These are phyloP conservation scores for Drosophila elegans DNA, from an alignment of 1,140 invertebrate genomes.

Conservation along the genomic window DNA sequence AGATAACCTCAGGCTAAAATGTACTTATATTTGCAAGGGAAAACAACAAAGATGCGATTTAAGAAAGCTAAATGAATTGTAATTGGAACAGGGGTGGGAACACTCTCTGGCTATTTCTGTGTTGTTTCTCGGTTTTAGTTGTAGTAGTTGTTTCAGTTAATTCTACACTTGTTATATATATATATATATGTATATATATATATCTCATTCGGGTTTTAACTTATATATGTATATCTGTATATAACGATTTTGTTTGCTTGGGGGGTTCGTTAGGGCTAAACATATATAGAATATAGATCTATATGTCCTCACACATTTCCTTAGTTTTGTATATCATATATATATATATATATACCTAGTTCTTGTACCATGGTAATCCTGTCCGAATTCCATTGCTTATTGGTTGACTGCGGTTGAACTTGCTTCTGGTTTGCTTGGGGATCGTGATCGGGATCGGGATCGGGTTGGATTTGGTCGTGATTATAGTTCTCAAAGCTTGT, in stretches of 20 bases:
- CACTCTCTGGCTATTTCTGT: conserved; percentile 51
- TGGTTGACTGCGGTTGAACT: conserved; percentile 25
- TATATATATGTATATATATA: conserved; percentile 16
- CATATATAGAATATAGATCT: conserved; percentile 65
- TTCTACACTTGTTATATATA: conserved; percentile 11
- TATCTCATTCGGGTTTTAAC: conserved; percentile 6
- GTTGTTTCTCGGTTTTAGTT: conserved; percentile 31
- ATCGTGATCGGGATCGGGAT: not conserved
- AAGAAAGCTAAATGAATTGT: conserved; percentile 2
- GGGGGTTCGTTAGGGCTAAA: conserved; percentile 39
- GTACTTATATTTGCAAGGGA: not conserved
- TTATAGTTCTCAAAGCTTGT: conserved; percentile 84
- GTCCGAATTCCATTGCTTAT: conserved; percentile 58
- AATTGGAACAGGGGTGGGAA: conserved; percentile 25
- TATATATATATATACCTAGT: conserved; percentile 18
- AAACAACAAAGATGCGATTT: not conserved
- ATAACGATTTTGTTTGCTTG: conserved; percentile 16
- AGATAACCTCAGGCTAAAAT: not conserved
- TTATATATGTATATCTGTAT: conserved; percentile 20
- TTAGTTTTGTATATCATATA: conserved; percentile 27
- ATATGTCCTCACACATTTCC: conserved; percentile 28
- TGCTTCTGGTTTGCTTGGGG: conserved; percentile 13
- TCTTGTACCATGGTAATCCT: conserved; percentile 65
- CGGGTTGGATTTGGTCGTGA: conserved; percentile 16
- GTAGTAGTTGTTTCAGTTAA: conserved; percentile 23